A percentile compares a stretch with the other conserved stretches of the same genome.
Evolutionary conservation across 2,888 invertebrate genomes (phyloP).

Genomic region (Caenorhabditis panamensis): DNA sequence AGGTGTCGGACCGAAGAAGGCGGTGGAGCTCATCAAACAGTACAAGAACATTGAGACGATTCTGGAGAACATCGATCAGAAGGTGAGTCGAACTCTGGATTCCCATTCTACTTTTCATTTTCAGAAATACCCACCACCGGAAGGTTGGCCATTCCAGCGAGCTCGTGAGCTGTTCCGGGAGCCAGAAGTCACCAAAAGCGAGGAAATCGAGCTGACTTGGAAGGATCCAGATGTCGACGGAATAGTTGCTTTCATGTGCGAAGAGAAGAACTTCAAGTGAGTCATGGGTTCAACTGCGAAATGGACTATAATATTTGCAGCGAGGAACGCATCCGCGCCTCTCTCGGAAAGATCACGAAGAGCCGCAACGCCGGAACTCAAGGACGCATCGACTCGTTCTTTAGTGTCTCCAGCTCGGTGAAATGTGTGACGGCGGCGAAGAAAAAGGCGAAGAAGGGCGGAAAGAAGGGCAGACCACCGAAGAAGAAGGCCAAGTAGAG

Average conservation of each 20-base stretch:
- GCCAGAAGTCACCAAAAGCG: conserved; percentile 89
- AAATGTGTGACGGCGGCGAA: conserved; percentile 73
- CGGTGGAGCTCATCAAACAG: conserved; percentile 92
- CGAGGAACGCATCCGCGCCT: conserved; percentile 93
- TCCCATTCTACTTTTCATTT: not conserved
- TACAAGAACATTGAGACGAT: conserved; percentile 91
- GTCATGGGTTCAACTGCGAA: no score
- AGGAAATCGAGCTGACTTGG: conserved; percentile 90
- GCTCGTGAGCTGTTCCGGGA: conserved; percentile 90
- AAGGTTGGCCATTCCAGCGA: conserved; percentile 92
- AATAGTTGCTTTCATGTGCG: conserved; percentile 92
- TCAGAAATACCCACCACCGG: conserved; percentile 84
- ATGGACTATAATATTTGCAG: no score
- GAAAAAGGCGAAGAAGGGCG: conserved; percentile 60
- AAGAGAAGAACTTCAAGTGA: conserved; percentile 87
- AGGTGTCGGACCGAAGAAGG: conserved; percentile 91
- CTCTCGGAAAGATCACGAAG: conserved; percentile 92
- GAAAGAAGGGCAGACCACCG: conserved; percentile 66
- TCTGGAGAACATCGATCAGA: conserved; percentile 87
- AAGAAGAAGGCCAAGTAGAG: conserved; percentile 65
- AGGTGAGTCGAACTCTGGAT: conserved; percentile 81
- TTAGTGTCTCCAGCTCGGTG: conserved; percentile 84
- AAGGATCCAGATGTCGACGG: conserved; percentile 95
- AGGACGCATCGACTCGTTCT: conserved; percentile 94
- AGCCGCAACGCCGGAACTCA: conserved; percentile 88